Evolutionary conservation across 2,888 invertebrate species (phyloP), one percentile per base, ranked within the genome.

Genomic region (Rhaphigaster nebulosa): DNA sequence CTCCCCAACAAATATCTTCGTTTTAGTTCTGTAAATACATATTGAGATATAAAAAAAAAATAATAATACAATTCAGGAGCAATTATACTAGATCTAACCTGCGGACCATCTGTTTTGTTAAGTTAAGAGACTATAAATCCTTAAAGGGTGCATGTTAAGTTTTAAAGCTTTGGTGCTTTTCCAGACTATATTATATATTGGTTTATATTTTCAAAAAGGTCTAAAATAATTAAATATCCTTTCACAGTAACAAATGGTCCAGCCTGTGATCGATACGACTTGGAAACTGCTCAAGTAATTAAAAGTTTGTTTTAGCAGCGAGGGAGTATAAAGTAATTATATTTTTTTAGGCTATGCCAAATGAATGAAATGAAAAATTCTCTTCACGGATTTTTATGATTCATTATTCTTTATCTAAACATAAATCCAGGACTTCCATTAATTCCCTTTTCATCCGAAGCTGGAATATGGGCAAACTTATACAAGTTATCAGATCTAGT

Each of bases 261-360:
- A n/a, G 60, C 3, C 15, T 18, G 18, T 29, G 18, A 65, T 65
- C 18, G 18, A 65, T 65, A 29, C 18, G 34, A 65, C 65, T 65
- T 65, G 65, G 60, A n/a, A 60, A n/a, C 60, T 60, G 60, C n/a
- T n/a, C n/a, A 60, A 60, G 60, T 60, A 60, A 60, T 60, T 60
- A 60, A 65, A 29, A 65, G 29, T 65, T 65, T 34, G 65, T 65
- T 65, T 65, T 34, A 34, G 15, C 4, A 34, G 29, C 65, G 65
- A 3, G 29, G 2, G 23, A 23, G 60, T 60, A 60, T n/a, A 60
- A n/a, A n/a, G 12, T n/a, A 10, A 60, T 60, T 60, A 60, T n/a
- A 60, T 60, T 10, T 12, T 26, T n/a, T 56, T 56, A 26, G 23
- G 3, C 12, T n/a, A n/a, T n/a, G 1, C 12, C 60, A 12, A n/a